These are phyloP conservation scores for Craniophora ligustri DNA, from an alignment of 2,888 invertebrate species.

Conservation along the genomic window DNA sequence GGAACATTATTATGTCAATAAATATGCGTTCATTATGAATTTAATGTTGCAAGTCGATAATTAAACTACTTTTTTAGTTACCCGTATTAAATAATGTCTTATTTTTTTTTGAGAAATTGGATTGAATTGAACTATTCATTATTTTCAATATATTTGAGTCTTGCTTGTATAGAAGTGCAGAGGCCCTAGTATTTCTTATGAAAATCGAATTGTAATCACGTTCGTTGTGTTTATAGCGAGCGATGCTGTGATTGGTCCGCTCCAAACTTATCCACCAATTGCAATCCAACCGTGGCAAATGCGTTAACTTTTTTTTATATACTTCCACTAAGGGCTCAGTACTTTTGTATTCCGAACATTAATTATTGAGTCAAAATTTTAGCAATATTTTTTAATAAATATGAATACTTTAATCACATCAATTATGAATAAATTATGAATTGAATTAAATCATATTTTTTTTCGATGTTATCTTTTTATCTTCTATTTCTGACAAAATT, in stretches of 20 bases:
- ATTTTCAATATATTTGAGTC: slow-evolving; percentile 17
- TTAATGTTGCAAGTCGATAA: slow-evolving; percentile 46
- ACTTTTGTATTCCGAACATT: slow-evolving; percentile 1
- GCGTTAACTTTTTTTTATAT: no score
- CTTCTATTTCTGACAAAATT: slow-evolving; percentile 33
- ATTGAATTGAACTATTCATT: slow-evolving; percentile 29
- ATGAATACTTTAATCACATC: slow-evolving; percentile 10
- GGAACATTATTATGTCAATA: slow-evolving; percentile 32
- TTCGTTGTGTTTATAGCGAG: no score
- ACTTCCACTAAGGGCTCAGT: no score
- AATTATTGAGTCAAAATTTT: slow-evolving; percentile 3
- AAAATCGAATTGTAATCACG: no score
- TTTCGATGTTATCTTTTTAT: slow-evolving; percentile 12
- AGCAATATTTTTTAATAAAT: slow-evolving; percentile 20
- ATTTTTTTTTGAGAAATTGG: slow-evolving; percentile 24
- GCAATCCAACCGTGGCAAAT: no score
- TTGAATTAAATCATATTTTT: slow-evolving; percentile 17
- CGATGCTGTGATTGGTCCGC: no score
- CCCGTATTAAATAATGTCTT: slow-evolving; percentile 47
- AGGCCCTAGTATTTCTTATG: no score
- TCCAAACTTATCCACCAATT: no score
- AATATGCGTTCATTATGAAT: slow-evolving; percentile 38
- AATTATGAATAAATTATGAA: slow-evolving; percentile 24
- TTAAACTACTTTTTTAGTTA: slow-evolving; percentile 48
- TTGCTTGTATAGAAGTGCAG: slow-evolving; percentile 17